Conservation (phyloP, 2,113 vertebrate genomes). For the Pituophis catenifer region DNA sequence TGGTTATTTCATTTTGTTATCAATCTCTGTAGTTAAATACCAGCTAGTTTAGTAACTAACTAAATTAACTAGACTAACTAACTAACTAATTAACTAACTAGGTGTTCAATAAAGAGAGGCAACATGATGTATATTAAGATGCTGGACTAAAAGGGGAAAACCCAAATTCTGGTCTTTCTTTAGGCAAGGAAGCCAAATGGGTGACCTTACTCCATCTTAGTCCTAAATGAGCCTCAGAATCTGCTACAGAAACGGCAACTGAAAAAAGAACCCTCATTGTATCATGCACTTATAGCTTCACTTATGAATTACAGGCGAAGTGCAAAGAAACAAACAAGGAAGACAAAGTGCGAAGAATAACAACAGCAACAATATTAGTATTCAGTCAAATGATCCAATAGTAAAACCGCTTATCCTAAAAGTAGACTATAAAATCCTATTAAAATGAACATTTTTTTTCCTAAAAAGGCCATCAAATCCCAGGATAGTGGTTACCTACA, state of each 20-base stretch:
- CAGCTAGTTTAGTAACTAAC: neutral
- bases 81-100: neutral
- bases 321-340: neutral
- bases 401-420: neutral
- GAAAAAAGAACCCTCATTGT: neutral
- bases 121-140: neutral
- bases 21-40: neutral
- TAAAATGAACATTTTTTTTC: neutral
- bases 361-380: neutral
- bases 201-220: neutral
- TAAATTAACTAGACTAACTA: neutral
- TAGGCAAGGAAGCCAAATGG: neutral
- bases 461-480: neutral
- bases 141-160: neutral
- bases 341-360: neutral
- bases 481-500: neutral
- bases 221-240: neutral
- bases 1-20: neutral
- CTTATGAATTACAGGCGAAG: neutral
- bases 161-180: neutral
- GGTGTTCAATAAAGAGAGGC: neutral
- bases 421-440: neutral
- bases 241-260: neutral
- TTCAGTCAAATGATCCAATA: neutral
- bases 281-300: neutral